These are phyloP conservation scores for Carcinoscorpius rotundicauda DNA, from an alignment of 1,140 invertebrate genomes.

Conservation along the genomic window DNA sequence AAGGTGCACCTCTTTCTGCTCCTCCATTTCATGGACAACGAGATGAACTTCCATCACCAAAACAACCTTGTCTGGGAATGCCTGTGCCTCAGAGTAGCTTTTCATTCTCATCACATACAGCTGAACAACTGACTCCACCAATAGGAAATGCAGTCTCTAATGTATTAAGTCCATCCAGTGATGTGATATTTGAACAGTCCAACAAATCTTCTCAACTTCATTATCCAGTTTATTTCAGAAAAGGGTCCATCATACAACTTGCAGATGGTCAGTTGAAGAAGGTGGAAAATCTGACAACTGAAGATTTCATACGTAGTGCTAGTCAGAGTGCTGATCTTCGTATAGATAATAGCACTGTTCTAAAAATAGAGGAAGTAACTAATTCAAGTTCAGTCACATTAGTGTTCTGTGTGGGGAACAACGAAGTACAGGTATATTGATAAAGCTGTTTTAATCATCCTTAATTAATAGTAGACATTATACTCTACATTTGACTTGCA, in stretches of 20 bases:
- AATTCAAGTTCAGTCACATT: slow-evolving; percentile 27
- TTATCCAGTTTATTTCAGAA: slow-evolving; percentile 37
- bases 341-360: slow-evolving; percentile 39
- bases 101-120: slow-evolving; percentile 9
- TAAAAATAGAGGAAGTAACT: slow-evolving; percentile 33
- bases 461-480: too few relatives aligned
- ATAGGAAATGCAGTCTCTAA: neutral
- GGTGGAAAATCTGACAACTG: slow-evolving; percentile 51
- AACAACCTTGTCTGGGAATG: neutral
- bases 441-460: too few relatives aligned
- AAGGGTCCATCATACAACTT: slow-evolving; percentile 55
- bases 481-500: too few relatives aligned
- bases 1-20: slow-evolving; percentile 14
- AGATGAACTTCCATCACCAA: slow-evolving; percentile 3
- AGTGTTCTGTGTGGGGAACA: slow-evolving; percentile 37
- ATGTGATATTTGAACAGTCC: slow-evolving; percentile 6
- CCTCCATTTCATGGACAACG: slow-evolving; percentile 14
- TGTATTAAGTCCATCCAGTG: slow-evolving; percentile 5
- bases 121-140: slow-evolving; percentile 6
- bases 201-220: slow-evolving; percentile 9
- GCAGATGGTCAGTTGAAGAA: slow-evolving; percentile 58
- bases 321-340: slow-evolving; percentile 35
- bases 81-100: slow-evolving; percentile 11
- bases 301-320: slow-evolving; percentile 40
- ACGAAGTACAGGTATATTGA: slow-evolving; percentile 32